Percentiles rank a stretch among this genome's conserved stretches.
Evolutionary conservation across 1,140 invertebrate genomes (phyloP).

Genomic region (Monomorium pharaonis): DNA sequence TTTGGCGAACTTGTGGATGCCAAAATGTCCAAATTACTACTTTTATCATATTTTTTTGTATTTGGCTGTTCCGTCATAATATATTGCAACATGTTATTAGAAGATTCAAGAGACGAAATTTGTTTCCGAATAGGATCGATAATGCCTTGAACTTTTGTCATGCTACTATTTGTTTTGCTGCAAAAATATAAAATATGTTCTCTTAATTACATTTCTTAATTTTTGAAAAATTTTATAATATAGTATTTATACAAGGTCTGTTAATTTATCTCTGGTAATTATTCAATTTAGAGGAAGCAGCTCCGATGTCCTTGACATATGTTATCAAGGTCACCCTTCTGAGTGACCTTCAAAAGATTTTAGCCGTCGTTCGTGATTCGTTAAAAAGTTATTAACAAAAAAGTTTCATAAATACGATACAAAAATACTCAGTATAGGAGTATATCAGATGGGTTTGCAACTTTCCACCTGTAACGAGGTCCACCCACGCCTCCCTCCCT

Average conservation of each 20-base stretch:
- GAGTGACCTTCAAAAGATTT: no score
- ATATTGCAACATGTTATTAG: conserved; percentile 10
- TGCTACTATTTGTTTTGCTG: conserved; percentile 28
- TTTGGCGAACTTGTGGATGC: conserved; percentile 30
- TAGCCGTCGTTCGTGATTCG: no score
- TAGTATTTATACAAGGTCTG: background rate
- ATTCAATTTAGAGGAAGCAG: no score
- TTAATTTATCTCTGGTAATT: no score
- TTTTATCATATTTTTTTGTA: conserved; percentile 34
- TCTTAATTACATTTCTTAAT: background rate
- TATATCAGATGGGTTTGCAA: no score
- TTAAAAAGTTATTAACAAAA: no score
- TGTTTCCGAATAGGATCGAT: conserved; percentile 20
- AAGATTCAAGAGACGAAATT: background rate
- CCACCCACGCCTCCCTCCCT: no score
- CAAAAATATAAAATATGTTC: conserved; percentile 12
- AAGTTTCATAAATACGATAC: no score
- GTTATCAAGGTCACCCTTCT: no score
- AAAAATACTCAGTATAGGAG: no score
- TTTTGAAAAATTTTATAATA: background rate
- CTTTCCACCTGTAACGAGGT: no score
- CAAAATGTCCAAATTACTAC: conserved; percentile 5
- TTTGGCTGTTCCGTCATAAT: background rate
- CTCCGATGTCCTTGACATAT: no score
- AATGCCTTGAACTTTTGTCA: background rate